Percentiles rank a stretch among this genome's conserved stretches.
Conservation (phyloP, 2,888 invertebrate species). For the Drosophila barbarae region DNA sequence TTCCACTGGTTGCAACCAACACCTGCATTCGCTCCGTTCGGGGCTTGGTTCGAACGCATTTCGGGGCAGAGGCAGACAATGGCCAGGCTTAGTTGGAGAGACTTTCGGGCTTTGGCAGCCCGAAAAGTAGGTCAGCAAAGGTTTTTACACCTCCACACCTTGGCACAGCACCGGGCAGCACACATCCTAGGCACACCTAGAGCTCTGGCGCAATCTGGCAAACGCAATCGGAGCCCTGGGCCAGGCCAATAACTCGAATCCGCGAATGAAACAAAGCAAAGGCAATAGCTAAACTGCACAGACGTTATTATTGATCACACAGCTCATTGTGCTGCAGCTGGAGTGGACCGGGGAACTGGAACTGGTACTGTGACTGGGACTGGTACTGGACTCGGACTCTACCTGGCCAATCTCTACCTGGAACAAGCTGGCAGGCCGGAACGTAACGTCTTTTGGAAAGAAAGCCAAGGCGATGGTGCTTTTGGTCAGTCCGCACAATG, state of each 20-base stretch:
- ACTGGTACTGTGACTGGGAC: constrained; percentile 15
- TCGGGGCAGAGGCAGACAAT: constrained; percentile 27
- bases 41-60: constrained; percentile 41
- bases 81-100: constrained; percentile 20
- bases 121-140: constrained; percentile 64
- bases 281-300: constrained; percentile 20
- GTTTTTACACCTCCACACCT: constrained; percentile 71
- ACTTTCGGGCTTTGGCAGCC: constrained; percentile 2
- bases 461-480: constrained; percentile 67
- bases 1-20: constrained; percentile 26
- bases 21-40: constrained; percentile 28
- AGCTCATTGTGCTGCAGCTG: constrained; percentile 54
- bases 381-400: constrained; percentile 3
- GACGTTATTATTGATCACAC: constrained; percentile 61
- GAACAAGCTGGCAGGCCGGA: constrained; percentile 24
- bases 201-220: constrained; percentile 43
- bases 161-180: constrained; percentile 20
- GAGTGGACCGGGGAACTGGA: constrained; percentile 25
- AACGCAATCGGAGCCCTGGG: constrained; percentile 44
- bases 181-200: constrained; percentile 37
- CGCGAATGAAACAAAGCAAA: constrained; percentile 33
- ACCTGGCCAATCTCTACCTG: constrained; percentile 28
- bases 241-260: constrained; percentile 32
- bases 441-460: constrained; percentile 65
- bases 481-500: constrained; percentile 60